Evolutionary conservation across 2,797 vertebrate species (phyloP).

Genomic region (Semaprochilodus insignis): DNA sequence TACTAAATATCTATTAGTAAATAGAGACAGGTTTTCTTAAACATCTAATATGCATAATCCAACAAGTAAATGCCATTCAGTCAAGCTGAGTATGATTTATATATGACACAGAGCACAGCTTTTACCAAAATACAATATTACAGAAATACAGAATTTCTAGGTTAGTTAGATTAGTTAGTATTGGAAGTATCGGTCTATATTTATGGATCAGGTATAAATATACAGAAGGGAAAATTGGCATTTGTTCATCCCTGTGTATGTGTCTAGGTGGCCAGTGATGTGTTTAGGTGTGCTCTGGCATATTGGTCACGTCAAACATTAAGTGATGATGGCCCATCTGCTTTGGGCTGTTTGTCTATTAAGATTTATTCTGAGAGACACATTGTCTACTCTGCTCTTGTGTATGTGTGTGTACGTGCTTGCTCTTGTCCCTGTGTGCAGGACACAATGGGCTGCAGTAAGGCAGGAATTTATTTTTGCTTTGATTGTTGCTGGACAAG

Average conservation of each 20-base stretch:
- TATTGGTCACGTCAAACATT: neutral
- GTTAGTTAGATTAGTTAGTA: no score
- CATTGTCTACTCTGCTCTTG: neutral
- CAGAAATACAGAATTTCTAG: no score
- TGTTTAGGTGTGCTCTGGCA: neutral
- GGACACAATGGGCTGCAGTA: slow-evolving; percentile 14
- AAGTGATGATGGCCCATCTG: neutral
- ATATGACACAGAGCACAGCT: no score
- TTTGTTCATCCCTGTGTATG: neutral
- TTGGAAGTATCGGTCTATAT: no score
- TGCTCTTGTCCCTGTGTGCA: slow-evolving; percentile 12
- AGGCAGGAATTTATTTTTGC: slow-evolving; percentile 23
- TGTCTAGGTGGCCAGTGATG: neutral
- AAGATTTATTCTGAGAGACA: neutral
- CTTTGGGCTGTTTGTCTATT: neutral
- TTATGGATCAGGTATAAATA: no score
- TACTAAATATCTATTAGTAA: no score
- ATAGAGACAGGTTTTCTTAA: no score
- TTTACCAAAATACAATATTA: no score
- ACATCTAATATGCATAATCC: no score
- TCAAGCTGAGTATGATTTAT: no score
- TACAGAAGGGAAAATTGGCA: no score
- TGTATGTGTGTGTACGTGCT: slow-evolving; percentile 28
- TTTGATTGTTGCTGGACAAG: slow-evolving; percentile 38
- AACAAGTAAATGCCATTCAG: no score